A percentile compares a stretch with the other conserved stretches of the same genome.
These are phyloP conservation scores for Tipula vernalis DNA, from an alignment of 2,888 invertebrate species.

Conservation along the genomic window DNA sequence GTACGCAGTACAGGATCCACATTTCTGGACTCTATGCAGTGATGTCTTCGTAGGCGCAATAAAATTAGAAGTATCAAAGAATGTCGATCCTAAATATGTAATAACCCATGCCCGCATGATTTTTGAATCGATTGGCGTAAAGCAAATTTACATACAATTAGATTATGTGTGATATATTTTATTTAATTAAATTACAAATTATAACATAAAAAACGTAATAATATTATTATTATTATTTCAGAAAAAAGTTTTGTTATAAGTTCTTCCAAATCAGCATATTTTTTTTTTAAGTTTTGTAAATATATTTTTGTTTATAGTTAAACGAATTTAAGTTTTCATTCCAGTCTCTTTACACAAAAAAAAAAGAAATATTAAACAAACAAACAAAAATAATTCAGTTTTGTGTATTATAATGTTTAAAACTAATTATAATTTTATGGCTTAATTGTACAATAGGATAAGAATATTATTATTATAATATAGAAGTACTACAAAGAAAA, in stretches of 20 bases:
- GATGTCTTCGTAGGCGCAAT: slow-evolving; percentile 86
- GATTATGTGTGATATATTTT: slow-evolving; percentile 56
- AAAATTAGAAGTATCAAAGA: slow-evolving; percentile 88
- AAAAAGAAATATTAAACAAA: not conserved
- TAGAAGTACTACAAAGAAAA: not conserved
- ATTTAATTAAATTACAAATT: not conserved
- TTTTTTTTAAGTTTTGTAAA: slow-evolving; percentile 1
- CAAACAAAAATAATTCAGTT: not conserved
- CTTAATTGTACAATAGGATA: not conserved
- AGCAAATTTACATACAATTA: slow-evolving; percentile 84
- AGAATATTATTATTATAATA: not conserved
- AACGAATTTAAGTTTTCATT: not conserved
- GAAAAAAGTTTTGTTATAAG: not conserved
- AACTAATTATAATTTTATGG: not conserved
- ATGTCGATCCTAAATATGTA: slow-evolving; percentile 86
- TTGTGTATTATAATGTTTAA: not conserved
- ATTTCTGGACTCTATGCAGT: slow-evolving; percentile 96
- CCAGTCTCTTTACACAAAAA: not conserved
- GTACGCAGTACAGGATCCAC: slow-evolving; percentile 91
- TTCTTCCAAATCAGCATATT: not conserved
- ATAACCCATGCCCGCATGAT: slow-evolving; percentile 88
- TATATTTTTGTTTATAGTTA: not conserved
- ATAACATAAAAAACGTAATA: not conserved
- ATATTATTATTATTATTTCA: not conserved
- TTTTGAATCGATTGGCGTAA: slow-evolving; percentile 83